Evolutionary conservation across 2,113 vertebrate genomes (phyloP).

Genomic region (Mungos mungo): DNA sequence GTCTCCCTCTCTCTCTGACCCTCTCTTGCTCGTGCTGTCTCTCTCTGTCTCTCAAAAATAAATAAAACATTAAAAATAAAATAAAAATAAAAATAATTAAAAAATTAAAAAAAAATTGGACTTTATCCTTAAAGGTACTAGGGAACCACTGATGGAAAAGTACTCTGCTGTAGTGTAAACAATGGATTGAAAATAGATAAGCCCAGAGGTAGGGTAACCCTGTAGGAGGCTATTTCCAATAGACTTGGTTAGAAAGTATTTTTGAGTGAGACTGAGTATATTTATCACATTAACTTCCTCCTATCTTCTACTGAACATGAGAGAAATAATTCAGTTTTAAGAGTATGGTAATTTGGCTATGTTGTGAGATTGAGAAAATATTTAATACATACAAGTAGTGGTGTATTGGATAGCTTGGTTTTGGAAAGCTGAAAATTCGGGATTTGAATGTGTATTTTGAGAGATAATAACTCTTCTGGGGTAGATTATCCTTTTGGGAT

Average conservation of each 20-base stretch:
- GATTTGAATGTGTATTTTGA: not conserved
- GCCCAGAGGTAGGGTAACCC: not conserved
- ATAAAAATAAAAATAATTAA: not conserved
- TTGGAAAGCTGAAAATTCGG: not conserved
- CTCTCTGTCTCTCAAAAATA: too few species aligned
- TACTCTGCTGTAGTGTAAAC: not conserved
- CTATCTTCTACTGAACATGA: not conserved
- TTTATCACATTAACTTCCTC: not conserved
- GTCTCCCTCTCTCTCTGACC: too few species aligned
- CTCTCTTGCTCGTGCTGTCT: too few species aligned
- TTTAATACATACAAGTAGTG: not conserved
- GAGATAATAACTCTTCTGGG: not conserved
- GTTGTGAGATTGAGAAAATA: not conserved
- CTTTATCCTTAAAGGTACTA: conserved; percentile 12
- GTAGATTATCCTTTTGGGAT: not conserved
- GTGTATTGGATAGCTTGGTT: not conserved
- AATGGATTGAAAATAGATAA: not conserved
- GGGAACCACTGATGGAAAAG: not conserved
- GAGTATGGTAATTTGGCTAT: not conserved
- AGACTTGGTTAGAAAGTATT: conserved; percentile 24
- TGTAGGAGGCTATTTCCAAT: not conserved
- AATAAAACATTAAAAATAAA: too few species aligned
- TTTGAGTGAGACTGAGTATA: conserved; percentile 2
- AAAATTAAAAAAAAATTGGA: not conserved
- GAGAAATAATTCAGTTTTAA: not conserved